Evolutionary conservation across 2,113 vertebrate species (phyloP), one percentile per base, ranked within the genome.

Genomic region (Pundamilia nyererei): DNA sequence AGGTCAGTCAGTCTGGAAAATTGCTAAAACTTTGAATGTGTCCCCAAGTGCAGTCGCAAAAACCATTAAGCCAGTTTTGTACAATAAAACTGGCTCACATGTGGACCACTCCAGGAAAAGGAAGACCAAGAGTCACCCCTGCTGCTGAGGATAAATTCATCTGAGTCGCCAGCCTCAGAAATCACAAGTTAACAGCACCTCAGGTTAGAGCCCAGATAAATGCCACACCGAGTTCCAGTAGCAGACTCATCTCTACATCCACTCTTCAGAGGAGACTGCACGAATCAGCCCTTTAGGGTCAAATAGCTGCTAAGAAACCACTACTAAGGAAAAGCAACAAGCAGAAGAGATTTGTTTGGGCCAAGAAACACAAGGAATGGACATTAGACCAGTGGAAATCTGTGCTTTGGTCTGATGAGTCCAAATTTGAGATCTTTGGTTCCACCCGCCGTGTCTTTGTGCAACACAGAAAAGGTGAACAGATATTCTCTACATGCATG

Each of bases 31-130:
- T 55, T 7, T 55, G 53, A 55, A 24, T 55, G 53, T 55, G 21
- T 24, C 21, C 6, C 53, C 53, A 55, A 55, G 2, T 24, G 53
- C 21, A 55, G 53, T 55, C 1, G 0, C 53, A 55, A 53, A 53
- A 53, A 53, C 19, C 49, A 53, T 53, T 0, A n/a, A 21, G 5
- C 51, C 24, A 24, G 24, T 24, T 24, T 24, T n/a, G 3, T 53
- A 53, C 0, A 0, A 51, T 0, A 0, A 53, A 53, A 53, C 19
- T 53, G 51, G 19, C 51, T 53, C 51, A 53, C 1, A 53, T 1
- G 51, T 0, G 19, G 49, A 53, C 49, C 49, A 0, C 49, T 0
- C 49, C 49, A 53, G 9, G 5, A 0, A n/a, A 53, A 53, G 49
- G 0, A 53, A 53, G 49, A 10, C 51, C 51, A 10, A n/a, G 51